Evolutionary conservation across 2,113 vertebrate genomes (phyloP), one percentile per base, ranked within the genome.

Genomic region (Cairina moschata): DNA sequence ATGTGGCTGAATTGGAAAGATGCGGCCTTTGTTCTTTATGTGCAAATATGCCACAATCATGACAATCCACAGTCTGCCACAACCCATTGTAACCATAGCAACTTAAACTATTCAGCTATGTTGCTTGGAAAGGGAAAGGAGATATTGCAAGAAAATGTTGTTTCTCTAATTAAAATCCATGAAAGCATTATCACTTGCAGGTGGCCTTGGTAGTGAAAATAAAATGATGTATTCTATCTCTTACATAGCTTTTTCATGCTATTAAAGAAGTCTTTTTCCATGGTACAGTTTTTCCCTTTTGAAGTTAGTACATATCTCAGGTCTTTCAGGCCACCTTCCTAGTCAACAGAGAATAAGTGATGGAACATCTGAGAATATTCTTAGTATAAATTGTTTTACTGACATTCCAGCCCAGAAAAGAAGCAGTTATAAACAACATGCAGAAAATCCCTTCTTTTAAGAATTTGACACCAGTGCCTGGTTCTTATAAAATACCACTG

Each of bases 1-100:
- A 84, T 84, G 44, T 54, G 52, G 58, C 10, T 95, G 82, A 93
- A 96, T 92, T 50, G 48, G 88, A 89, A 93, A 90, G 84, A 91
- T 83, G 81, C 22, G 59, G 74, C 74, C 78, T 95, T 92, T 89
- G 75, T 92, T 90, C 56, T 95, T 74, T 79, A 83, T 9, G 6
- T 95, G 50, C 90, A 96, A 93, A 95, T 87, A 95, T 55, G 76
- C 87, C 92, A 95, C 80, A 87, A 69, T 95, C 90, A 83, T 6
- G 38, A 62, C 92, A 94, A 96, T 94, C 92, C 95, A 97, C 89
- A 44, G 76, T 76, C 83, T 95, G 86, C 87, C 83, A 91, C 80
- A 92, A 32, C 77, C 90, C 82, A 62, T 1, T 86, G 96, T 91
- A 97, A 88, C 95, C 96, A 91, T 97, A 88, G 97, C 93, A 98